These are phyloP conservation scores for Mormyrops attenuatus DNA, from an alignment of 2,797 vertebrate species.

Conservation along the genomic window DNA sequence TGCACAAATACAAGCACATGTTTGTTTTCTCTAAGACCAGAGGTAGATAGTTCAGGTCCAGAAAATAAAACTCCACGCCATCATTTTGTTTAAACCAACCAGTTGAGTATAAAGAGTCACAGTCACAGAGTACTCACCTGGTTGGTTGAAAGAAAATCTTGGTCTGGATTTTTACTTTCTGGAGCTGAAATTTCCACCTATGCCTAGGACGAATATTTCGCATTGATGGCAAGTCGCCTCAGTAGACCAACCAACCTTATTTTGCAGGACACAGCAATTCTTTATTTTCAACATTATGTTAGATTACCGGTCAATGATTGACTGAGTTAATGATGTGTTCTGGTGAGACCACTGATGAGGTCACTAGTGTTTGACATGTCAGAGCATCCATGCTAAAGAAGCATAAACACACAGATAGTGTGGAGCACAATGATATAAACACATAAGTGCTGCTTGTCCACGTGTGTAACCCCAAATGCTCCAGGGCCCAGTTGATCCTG, in stretches of 20 bases:
- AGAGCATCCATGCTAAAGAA: not conserved
- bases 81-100: not conserved
- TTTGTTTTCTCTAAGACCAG: not conserved
- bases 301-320: conserved; percentile 2
- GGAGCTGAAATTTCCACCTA: not conserved
- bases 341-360: not conserved
- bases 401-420: not conserved
- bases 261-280: not conserved
- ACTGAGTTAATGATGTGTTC: not conserved
- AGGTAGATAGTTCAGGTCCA: not conserved
- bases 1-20: not conserved
- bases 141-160: not conserved
- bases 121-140: not conserved
- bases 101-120: not conserved
- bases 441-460: not conserved
- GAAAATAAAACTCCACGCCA: not conserved
- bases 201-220: not conserved
- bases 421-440: not conserved
- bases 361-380: not conserved
- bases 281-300: not conserved
- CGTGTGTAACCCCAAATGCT: not conserved
- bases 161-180: not conserved
- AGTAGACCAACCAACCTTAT: not conserved
- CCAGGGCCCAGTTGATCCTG: not conserved
- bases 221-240: not conserved